phyloP scores from a whole-genome alignment of 2,888 invertebrate genomes.

The Podabrus alpinus region DNA sequence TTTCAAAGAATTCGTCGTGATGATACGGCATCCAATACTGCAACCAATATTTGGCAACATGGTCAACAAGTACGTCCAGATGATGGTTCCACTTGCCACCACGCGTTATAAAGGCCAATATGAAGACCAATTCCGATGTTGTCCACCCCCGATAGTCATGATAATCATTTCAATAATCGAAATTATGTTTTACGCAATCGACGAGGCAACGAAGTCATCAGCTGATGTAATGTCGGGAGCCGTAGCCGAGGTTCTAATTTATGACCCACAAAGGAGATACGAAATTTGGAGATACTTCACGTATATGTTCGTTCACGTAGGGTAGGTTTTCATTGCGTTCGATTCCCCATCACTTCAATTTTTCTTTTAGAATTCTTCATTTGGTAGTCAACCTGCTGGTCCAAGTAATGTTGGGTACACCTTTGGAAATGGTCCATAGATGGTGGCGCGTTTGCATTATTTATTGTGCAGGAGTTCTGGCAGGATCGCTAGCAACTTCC shows the following conservation, averaged over 20 bases:
- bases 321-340: slow-evolving; percentile 60
- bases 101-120: neutral
- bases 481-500: slow-evolving; percentile 83
- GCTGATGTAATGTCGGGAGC: slow-evolving; percentile 63
- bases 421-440: slow-evolving; percentile 94
- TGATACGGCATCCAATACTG: neutral
- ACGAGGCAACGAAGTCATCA: slow-evolving; percentile 46
- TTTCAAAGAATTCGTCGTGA: neutral
- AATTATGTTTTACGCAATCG: slow-evolving; percentile 69
- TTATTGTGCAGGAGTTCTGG: slow-evolving; percentile 82
- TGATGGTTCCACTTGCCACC: neutral
- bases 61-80: neutral
- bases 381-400: slow-evolving; percentile 88
- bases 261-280: slow-evolving; percentile 80
- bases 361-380: slow-evolving; percentile 73
- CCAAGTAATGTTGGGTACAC: slow-evolving; percentile 90
- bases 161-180: slow-evolving; percentile 85
- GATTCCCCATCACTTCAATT: neutral
- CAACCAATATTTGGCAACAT: neutral
- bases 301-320: slow-evolving; percentile 96
- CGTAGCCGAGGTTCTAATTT: slow-evolving; percentile 80
- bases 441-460: slow-evolving; percentile 90
- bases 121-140: slow-evolving; percentile 81
- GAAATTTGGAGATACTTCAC: slow-evolving; percentile 93
- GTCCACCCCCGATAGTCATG: slow-evolving; percentile 92